Base-by-base conservation (phyloP, 2,797 vertebrate species). In the Adelosebastes latens region DNA sequence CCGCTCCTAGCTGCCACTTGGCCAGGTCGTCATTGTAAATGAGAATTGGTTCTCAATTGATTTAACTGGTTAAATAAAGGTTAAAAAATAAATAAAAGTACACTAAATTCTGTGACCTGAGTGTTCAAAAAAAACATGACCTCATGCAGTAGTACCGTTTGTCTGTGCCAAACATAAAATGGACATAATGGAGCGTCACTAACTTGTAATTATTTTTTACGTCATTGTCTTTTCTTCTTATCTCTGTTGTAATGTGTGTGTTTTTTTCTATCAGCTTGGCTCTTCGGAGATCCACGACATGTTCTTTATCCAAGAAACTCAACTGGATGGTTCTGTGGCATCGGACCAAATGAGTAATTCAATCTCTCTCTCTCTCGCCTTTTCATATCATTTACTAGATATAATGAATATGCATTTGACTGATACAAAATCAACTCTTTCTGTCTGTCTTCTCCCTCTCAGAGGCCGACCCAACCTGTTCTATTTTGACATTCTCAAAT, bases 221-320 rank as follows among this genome's bases (percentile, higher is more conserved):
- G 1, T 64, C 49, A 61, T 1, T 58, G 7, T 3, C 20, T 60
- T 62, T 63, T 46, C 24, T 32, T 20, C 8, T 53, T 22, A 22
- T n/a, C 62, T 25, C 0, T 79, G 8, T 75, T 65, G 72, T 4
- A 29, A 34, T 64, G 8, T 76, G 12, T 69, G 42, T 74, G 5
- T 61, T 62, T 25, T 29, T 56, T 64, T 29, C 31, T 31, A 2
- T 25, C 85, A 98, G 97, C 97, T 27, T 98, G 97, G 97, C 73
- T 96, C 10, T 98, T 97, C 8, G 97, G 97, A 76, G 97, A 97
- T 79, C 97, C 97, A 0, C 91, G 95, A 5, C 96, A 98, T 65
- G 96, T 98, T 58, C 95, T 98, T 7, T 97, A 96, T 79, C 94
- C 97, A 20, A 94, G 94, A 61, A 97, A 98, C 91, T 98, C 97